Conservation (phyloP, 2,113 vertebrate species). For the Hirundichthys speculiger region DNA sequence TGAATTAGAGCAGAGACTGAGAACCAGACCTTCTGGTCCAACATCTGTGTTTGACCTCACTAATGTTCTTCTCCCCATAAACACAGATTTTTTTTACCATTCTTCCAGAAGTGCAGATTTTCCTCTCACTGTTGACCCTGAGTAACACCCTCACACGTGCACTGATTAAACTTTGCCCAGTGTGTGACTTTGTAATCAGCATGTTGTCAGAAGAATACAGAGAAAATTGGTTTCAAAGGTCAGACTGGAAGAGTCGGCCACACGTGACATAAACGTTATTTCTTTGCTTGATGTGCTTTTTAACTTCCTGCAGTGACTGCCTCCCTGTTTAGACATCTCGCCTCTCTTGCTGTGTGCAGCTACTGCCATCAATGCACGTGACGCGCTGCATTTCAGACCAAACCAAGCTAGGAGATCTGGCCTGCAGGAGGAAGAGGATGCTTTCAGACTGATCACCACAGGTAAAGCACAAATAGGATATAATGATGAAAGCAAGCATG, state of each 20-base stretch:
- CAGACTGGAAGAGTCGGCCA: slow-evolving; percentile 8
- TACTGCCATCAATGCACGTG: not conserved
- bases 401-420: not conserved
- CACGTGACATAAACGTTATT: not conserved
- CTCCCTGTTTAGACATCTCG: not conserved
- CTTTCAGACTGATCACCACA: slow-evolving; percentile 5
- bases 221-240: slow-evolving; percentile 35
- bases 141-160: not conserved
- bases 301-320: not conserved
- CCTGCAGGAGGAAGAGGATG: slow-evolving; percentile 8
- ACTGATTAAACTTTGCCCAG: slow-evolving; percentile 19
- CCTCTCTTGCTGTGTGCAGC: not conserved
- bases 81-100: too few relatives aligned
- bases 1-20: too few relatives aligned
- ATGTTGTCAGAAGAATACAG: not conserved
- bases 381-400: not conserved
- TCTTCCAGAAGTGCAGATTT: too few relatives aligned
- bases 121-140: not conserved
- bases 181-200: not conserved
- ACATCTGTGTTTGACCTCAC: too few relatives aligned
- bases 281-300: not conserved
- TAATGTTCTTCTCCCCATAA: too few relatives aligned
- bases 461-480: slow-evolving; percentile 6
- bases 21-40: too few relatives aligned
- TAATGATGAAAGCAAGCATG: not conserved